Conservation (phyloP, 2,797 vertebrate genomes). For the Enteromius fasciolatus region DNA sequence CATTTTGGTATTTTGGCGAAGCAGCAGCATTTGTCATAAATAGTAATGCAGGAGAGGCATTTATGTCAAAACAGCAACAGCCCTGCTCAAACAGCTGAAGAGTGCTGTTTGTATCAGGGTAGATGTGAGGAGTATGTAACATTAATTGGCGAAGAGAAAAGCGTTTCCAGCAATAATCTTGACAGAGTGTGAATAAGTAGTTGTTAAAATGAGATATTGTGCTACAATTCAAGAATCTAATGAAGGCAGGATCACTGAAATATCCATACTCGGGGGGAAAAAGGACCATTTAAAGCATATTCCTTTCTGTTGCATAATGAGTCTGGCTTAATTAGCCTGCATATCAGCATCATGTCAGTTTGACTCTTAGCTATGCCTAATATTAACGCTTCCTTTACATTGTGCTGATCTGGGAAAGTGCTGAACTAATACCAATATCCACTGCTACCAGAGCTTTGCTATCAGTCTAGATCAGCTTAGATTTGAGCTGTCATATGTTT, state of each 20-base stretch:
- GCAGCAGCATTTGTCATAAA: conserved; percentile 45
- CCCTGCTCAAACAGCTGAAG: conserved; percentile 8
- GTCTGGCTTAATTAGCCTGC: conserved; percentile 25
- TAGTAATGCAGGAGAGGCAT: conserved; percentile 39
- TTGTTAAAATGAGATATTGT: conserved; percentile 43
- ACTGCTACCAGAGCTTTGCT: background rate
- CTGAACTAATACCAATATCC: background rate
- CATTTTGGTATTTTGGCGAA: conserved; percentile 25
- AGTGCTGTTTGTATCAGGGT: conserved; percentile 17
- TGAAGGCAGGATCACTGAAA: conserved; percentile 27
- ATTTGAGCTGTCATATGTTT: background rate
- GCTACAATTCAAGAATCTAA: conserved; percentile 18
- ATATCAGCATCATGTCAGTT: conserved; percentile 4
- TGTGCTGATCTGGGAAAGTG: background rate
- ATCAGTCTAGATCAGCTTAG: background rate
- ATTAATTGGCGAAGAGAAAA: conserved; percentile 38
- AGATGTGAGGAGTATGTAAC: conserved; percentile 30
- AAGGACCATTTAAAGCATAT: background rate
- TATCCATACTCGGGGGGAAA: background rate
- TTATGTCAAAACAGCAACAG: conserved; percentile 49
- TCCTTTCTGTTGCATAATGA: conserved; percentile 23
- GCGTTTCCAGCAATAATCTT: conserved; percentile 32
- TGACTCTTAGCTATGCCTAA: background rate
- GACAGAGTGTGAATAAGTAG: conserved; percentile 44
- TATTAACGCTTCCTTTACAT: conserved; percentile 1